Evolutionary conservation across 2,113 vertebrate genomes (phyloP).

Genomic region (Dasyprocta punctata): DNA sequence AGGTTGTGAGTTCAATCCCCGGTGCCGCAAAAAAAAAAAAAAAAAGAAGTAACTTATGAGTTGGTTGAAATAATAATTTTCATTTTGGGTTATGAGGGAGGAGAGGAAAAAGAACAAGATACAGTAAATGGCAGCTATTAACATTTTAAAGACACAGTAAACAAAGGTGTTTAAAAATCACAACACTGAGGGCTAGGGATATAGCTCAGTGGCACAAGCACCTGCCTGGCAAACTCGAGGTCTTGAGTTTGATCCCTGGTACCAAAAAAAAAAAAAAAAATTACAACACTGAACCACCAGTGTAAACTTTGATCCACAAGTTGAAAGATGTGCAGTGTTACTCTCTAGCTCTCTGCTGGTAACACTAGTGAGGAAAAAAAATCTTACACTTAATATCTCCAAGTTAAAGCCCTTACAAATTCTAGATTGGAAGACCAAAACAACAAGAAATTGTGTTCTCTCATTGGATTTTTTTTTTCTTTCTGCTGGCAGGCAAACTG

Average conservation of each 20-base stretch:
- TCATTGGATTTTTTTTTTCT: slow-evolving; percentile 23
- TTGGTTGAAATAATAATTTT: slow-evolving; percentile 59
- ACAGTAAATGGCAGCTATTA: neutral
- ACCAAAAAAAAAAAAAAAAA: neutral
- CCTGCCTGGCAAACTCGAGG: neutral
- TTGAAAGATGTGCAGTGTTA: slow-evolving; percentile 50
- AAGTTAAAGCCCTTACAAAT: slow-evolving; percentile 63
- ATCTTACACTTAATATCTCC: slow-evolving; percentile 30
- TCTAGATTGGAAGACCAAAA: slow-evolving; percentile 48
- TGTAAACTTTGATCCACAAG: slow-evolving; percentile 50
- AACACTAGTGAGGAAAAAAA: slow-evolving; percentile 23
- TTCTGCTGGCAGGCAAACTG: slow-evolving; percentile 42
- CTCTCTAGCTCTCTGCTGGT: slow-evolving; percentile 31
- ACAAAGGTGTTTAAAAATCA: slow-evolving; percentile 62
- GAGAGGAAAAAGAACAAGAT: slow-evolving; percentile 28
- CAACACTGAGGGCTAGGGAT: neutral
- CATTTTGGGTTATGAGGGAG: slow-evolving; percentile 7
- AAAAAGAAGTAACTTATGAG: slow-evolving; percentile 50
- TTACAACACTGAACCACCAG: slow-evolving; percentile 15
- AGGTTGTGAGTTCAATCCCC: no score
- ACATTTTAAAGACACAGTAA: slow-evolving; percentile 43
- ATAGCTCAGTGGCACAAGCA: neutral
- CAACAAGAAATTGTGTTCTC: slow-evolving; percentile 25
- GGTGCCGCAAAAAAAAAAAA: no score
- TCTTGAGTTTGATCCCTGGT: neutral